These are phyloP conservation scores for Montipora cactus DNA, from an alignment of 64 coral and sea anemone species.

Conservation along the genomic window DNA sequence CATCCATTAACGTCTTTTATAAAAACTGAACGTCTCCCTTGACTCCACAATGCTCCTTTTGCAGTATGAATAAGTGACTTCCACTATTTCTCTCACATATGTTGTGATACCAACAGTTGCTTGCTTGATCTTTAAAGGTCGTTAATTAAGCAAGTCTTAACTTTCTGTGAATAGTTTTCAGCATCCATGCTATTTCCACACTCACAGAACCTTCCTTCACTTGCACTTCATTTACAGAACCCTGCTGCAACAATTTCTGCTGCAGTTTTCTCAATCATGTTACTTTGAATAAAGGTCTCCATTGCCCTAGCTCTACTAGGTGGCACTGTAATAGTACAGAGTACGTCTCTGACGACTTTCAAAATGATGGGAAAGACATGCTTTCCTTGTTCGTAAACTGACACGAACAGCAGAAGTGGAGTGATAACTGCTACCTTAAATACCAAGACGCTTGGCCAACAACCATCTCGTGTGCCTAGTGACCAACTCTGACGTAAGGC, in stretches of 20 bases:
- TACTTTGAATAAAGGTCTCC: background rate
- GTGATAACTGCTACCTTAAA: conserved; percentile 59
- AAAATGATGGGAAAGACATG: conserved; percentile 14
- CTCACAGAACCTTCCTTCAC: conserved; percentile 30
- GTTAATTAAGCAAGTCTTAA: background rate
- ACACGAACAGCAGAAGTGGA: conserved; percentile 19
- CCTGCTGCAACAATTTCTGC: background rate
- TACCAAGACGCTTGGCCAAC: conserved; percentile 29
- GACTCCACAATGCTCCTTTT: background rate
- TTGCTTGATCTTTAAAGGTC: background rate
- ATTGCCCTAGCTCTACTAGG: conserved; percentile 27
- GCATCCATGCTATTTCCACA: background rate
- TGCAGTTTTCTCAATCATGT: background rate
- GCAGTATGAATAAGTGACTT: background rate
- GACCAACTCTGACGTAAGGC: conserved; percentile 31
- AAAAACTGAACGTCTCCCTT: background rate
- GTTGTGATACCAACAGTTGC: background rate
- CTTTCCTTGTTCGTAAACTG: conserved; percentile 27
- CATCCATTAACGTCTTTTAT: background rate
- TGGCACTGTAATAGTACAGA: background rate
- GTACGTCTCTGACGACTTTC: background rate
- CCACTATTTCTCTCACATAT: background rate
- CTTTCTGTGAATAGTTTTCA: background rate
- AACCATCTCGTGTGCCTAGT: conserved; percentile 20
- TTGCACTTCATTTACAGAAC: background rate